Percentiles rank a stretch among this genome's conserved stretches.
phyloP scores from a whole-genome alignment of 2,888 invertebrate species.

The Gortyna flavago region DNA sequence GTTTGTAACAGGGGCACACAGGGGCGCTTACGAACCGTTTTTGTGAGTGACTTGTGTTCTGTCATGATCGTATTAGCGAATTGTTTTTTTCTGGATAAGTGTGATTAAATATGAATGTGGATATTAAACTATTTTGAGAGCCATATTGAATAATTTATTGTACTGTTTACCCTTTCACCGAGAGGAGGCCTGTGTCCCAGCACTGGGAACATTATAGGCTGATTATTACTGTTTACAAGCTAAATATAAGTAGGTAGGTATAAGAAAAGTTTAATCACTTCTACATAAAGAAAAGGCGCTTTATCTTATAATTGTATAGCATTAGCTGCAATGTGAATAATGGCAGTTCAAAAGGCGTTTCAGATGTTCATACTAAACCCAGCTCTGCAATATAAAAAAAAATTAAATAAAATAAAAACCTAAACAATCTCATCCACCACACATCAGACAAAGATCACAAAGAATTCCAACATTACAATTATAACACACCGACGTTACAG shows the following conservation, averaged over 20 bases:
- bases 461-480: conserved; percentile 33
- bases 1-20: conserved; percentile 24
- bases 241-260: background rate
- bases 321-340: background rate
- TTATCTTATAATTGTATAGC: background rate
- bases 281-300: background rate
- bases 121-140: background rate
- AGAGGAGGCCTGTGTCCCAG: too few relatives aligned
- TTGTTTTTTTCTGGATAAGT: conserved; percentile 41
- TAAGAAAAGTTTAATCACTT: background rate
- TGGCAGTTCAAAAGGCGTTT: background rate
- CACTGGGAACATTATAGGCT: too few relatives aligned
- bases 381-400: background rate
- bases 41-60: conserved; percentile 55
- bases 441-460: conserved; percentile 12
- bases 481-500: conserved; percentile 18
- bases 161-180: background rate
- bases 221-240: background rate
- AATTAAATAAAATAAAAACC: background rate
- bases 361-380: background rate
- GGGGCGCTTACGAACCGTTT: conserved; percentile 48
- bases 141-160: background rate
- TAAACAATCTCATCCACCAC: background rate
- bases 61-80: conserved; percentile 46
- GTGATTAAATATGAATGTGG: conserved; percentile 28